Percentiles rank a stretch among this genome's conserved stretches.
Conservation (phyloP, 2,113 vertebrate species). For the Dasyprocta punctata region DNA sequence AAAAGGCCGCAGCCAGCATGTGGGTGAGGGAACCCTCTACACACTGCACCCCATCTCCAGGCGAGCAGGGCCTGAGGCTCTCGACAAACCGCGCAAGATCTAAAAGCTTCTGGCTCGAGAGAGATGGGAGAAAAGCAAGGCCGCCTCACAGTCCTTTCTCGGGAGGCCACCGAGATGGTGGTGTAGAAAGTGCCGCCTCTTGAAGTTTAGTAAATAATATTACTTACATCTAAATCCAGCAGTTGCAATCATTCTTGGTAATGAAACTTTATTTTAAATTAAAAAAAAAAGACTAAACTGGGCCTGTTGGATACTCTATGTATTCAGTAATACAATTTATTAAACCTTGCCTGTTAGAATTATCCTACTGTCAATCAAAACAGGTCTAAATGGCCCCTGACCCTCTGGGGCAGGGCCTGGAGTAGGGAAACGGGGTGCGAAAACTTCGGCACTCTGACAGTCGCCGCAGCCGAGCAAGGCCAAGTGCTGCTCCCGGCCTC, state of each 20-base stretch:
- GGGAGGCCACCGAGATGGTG: background rate
- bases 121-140: background rate
- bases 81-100: background rate
- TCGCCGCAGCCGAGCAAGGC: background rate
- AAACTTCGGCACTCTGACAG: background rate
- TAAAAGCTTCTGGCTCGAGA: background rate
- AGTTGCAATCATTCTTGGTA: conserved; percentile 33
- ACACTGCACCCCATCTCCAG: background rate
- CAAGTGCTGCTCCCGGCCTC: background rate
- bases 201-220: background rate
- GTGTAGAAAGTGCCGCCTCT: conserved; percentile 26
- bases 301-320: background rate
- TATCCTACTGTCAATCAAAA: conserved; percentile 39
- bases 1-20: background rate
- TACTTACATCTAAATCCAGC: conserved; percentile 28
- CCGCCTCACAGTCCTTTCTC: background rate
- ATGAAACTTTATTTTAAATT: conserved; percentile 46
- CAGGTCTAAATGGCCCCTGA: background rate
- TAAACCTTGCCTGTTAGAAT: conserved; percentile 7
- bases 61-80: background rate
- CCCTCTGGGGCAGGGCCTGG: background rate
- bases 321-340: conserved; percentile 44
- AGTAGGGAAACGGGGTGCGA: background rate
- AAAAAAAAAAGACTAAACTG: background rate
- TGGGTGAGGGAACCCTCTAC: background rate